phyloP scores from a whole-genome alignment of 2,113 vertebrate genomes.

The Corythoichthys haematopterus region DNA sequence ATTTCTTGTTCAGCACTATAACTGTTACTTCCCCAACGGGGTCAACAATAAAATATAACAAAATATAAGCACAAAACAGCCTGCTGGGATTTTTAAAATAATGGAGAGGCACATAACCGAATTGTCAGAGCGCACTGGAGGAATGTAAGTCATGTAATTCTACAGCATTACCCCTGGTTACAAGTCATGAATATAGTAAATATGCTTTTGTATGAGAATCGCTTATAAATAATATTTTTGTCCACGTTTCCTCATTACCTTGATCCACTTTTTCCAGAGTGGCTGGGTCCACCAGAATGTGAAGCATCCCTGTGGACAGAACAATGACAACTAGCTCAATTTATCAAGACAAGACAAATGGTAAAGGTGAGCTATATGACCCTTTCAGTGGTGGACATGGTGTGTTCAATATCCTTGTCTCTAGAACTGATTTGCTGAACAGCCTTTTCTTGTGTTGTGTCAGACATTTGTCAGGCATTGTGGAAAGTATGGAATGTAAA shows the following conservation, averaged over 20 bases:
- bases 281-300: conserved; percentile 70
- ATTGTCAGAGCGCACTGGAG: conserved; percentile 1
- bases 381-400: background rate
- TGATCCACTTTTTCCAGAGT: conserved; percentile 74
- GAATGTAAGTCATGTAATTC: conserved; percentile 4
- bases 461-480: no score
- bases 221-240: background rate
- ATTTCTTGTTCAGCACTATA: conserved; percentile 17
- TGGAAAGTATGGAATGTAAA: no score
- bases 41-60: background rate
- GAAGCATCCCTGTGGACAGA: conserved; percentile 73
- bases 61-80: conserved; percentile 6
- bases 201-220: background rate
- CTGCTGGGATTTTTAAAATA: conserved; percentile 1
- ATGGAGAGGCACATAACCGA: background rate
- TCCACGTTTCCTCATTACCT: conserved; percentile 68
- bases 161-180: background rate
- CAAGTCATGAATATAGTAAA: background rate
- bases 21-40: background rate
- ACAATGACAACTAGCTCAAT: conserved; percentile 10
- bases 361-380: background rate
- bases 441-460: background rate
- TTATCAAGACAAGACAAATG: conserved; percentile 14
- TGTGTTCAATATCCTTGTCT: background rate
- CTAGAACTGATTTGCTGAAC: background rate